Evolutionary conservation across 2,113 vertebrate genomes (phyloP).

Genomic region (Grallaria varia): DNA sequence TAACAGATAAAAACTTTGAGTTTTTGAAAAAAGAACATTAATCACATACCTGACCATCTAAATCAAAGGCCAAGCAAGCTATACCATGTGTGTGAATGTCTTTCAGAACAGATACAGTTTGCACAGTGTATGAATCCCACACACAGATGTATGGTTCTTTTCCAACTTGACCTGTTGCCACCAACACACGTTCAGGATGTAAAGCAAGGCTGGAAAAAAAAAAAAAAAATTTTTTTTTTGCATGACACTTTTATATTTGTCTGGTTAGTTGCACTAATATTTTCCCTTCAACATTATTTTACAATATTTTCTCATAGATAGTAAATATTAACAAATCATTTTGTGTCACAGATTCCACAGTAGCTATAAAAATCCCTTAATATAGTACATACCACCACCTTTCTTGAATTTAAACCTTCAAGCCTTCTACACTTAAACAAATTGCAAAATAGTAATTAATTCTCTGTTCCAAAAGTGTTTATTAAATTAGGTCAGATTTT

Average conservation of each 20-base stretch:
- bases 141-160: slow-evolving; percentile 97
- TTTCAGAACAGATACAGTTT: slow-evolving; percentile 93
- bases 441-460: neutral
- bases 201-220: slow-evolving; percentile 86
- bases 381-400: neutral
- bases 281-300: neutral
- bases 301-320: neutral
- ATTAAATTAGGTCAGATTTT: neutral
- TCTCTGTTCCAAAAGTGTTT: neutral
- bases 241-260: neutral
- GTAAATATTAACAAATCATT: neutral
- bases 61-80: slow-evolving; percentile 95
- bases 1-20: neutral
- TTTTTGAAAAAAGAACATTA: slow-evolving; percentile 6
- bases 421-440: neutral
- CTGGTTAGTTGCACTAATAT: neutral
- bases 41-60: slow-evolving; percentile 91
- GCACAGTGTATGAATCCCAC: slow-evolving; percentile 96
- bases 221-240: too few relatives aligned
- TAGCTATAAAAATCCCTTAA: neutral
- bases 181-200: slow-evolving; percentile 93
- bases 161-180: slow-evolving; percentile 98
- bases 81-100: slow-evolving; percentile 94
- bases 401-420: neutral
- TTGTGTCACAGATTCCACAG: neutral